A percentile compares a stretch with the other conserved stretches of the same genome.
phyloP scores from a whole-genome alignment of 2,797 vertebrate genomes.

The Bucorvus abyssinicus region DNA sequence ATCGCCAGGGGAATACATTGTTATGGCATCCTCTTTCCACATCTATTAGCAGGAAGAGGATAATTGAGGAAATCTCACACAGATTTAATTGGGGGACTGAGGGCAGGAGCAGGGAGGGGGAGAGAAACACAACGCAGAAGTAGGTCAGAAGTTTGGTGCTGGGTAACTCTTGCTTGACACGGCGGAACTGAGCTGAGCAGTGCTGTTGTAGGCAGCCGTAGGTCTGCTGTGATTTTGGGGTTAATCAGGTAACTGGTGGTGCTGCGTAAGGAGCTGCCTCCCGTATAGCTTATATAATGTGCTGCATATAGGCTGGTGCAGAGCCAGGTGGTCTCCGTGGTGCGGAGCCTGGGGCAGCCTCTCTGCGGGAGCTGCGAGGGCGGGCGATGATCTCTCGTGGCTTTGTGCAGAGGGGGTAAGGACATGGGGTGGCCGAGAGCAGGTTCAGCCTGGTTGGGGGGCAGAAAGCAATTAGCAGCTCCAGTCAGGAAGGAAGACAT shows the following conservation, averaged over 20 bases:
- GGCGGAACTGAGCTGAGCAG: background rate
- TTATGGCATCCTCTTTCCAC: slow-evolving; percentile 52
- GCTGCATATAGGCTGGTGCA: background rate
- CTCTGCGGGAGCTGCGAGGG: background rate
- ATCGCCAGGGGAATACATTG: slow-evolving; percentile 52
- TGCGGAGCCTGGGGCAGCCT: background rate
- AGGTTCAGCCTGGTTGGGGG: background rate
- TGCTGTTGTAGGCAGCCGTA: background rate
- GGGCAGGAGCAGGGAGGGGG: background rate
- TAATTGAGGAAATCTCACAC: slow-evolving; percentile 59
- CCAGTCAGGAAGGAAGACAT: accelerated
- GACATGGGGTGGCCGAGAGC: background rate
- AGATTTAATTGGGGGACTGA: slow-evolving; percentile 58
- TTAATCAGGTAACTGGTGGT: background rate
- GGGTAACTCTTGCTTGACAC: background rate
- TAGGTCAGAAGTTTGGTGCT: background rate
- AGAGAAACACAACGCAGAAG: background rate
- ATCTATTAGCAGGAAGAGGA: slow-evolving; percentile 57
- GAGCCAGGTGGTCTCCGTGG: background rate
- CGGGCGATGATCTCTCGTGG: background rate
- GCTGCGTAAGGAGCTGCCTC: background rate
- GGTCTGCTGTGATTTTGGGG: background rate
- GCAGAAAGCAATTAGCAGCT: background rate
- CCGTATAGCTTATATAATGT: background rate
- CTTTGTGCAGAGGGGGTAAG: background rate